Conservation (phyloP, 1,140 invertebrate genomes). For the Megalonaias nervosa region DNA sequence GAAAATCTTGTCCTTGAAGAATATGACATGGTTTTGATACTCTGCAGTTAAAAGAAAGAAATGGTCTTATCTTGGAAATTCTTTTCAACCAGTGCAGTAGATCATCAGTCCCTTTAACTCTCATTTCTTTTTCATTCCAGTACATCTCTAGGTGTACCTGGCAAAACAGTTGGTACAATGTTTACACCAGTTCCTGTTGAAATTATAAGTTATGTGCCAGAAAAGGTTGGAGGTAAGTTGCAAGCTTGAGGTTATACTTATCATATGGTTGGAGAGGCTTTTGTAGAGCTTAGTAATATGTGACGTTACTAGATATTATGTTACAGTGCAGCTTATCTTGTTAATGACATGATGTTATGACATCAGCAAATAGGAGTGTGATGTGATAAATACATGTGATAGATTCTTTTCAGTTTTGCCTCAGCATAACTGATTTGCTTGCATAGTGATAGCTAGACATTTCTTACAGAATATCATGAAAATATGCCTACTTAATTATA, state of each 20-base stretch:
- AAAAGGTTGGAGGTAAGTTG: slow-evolving; percentile 78
- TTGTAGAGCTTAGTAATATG: neutral
- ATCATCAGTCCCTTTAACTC: neutral
- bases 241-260: neutral
- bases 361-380: no score
- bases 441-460: no score
- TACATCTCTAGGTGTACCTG: slow-evolving; percentile 86
- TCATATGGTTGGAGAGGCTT: neutral
- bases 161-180: slow-evolving; percentile 94
- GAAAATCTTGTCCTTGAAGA: no score
- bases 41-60: neutral
- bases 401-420: no score
- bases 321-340: no score
- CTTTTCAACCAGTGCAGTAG: neutral
- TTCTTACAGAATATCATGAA: no score
- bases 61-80: neutral
- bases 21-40: neutral
- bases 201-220: slow-evolving; percentile 85
- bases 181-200: slow-evolving; percentile 86
- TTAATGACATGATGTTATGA: no score
- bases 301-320: no score
- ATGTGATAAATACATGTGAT: no score
- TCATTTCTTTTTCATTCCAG: slow-evolving; percentile 58
- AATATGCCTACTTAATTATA: no score
- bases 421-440: no score